Conservation (phyloP, 2,113 vertebrate genomes). For the Thalassarche chlororhynchos region DNA sequence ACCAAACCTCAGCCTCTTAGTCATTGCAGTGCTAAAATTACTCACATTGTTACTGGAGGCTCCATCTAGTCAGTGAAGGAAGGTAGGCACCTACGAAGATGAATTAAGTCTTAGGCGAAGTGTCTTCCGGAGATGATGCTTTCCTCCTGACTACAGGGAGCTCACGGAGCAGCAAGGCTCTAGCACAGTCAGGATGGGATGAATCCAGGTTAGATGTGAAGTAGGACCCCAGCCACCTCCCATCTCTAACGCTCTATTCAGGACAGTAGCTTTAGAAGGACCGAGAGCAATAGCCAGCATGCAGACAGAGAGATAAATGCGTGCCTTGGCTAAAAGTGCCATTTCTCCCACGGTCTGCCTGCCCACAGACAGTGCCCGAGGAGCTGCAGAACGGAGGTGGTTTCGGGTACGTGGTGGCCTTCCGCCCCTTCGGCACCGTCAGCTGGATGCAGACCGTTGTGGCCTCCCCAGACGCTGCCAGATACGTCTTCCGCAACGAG, state of each 20-base stretch:
- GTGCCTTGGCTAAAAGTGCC: not conserved
- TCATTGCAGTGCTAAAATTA: not conserved
- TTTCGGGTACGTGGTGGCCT: constrained; percentile 98
- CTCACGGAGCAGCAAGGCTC: not conserved
- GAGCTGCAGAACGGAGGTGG: constrained; percentile 94
- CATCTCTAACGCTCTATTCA: accelerated
- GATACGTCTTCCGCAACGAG: constrained; percentile 95
- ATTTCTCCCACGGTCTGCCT: not conserved
- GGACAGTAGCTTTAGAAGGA: not conserved
- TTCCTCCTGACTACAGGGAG: not conserved
- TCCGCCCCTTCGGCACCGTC: constrained; percentile 85
- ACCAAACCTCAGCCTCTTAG: not conserved
- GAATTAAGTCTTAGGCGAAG: not conserved
- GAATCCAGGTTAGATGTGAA: not conserved
- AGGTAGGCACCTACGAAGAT: not conserved
- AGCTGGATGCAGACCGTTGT: constrained; percentile 98
- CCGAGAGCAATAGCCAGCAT: not conserved
- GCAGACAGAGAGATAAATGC: accelerated
- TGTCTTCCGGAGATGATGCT: not conserved
- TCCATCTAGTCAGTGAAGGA: not conserved
- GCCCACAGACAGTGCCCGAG: constrained; percentile 89
- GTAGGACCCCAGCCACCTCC: not conserved
- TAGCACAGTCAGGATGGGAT: not conserved
- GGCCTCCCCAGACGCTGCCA: constrained; percentile 87
- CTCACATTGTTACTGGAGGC: not conserved